Base-by-base conservation (phyloP, 2,797 vertebrate species). In the Chromobotia macracanthus region DNA sequence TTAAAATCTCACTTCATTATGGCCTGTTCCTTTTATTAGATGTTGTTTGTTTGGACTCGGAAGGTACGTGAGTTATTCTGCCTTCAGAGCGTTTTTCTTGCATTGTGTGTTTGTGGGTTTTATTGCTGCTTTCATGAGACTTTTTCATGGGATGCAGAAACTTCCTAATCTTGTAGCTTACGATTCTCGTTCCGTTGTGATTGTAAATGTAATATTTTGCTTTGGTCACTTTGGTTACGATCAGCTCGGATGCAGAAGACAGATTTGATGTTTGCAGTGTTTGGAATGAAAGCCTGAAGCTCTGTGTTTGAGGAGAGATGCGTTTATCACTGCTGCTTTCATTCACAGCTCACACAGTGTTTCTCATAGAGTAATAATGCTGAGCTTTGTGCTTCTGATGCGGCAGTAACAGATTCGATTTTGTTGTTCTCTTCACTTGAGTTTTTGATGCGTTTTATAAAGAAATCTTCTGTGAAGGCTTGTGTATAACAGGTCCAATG, bases 31-130 rank as follows among this genome's bases (percentile, higher is more conserved):
- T n/a, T n/a, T n/a, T n/a, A n/a, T n/a, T n/a, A 13, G 5, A 48
- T 28, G 71, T 23, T 53, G 60, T 53, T 75, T 64, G 21, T 76
- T 68, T 58, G 51, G 63, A 67, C 66, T 51, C 21, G 48, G 16
- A 55, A 44, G 5, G 1, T 56, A 51, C 41, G 0, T 7, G 23
- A 58, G 0, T n/a, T 56, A n/a, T 53, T 50, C 21, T 64, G 11
- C 4, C 11, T 73, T 63, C 25, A 16, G 44, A 16, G 28, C 53
- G 2, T 38, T 56, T 1, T 23, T 56, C 3, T 19, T 16, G 6
- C 11, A 1, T 50, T 53, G 18, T 58, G 3, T 1, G 16, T 63
- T 75, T 67, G 9, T 65, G 21, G 19, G n/a, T 28, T 56, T 75
- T 28, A 38, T 63, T 41, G 28, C 38, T 44, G 51, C 15, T 67